A percentile compares a stretch with the other conserved stretches of the same genome.
phyloP scores from a whole-genome alignment of 2,797 vertebrate genomes.

The Thripadectes ignobilis region DNA sequence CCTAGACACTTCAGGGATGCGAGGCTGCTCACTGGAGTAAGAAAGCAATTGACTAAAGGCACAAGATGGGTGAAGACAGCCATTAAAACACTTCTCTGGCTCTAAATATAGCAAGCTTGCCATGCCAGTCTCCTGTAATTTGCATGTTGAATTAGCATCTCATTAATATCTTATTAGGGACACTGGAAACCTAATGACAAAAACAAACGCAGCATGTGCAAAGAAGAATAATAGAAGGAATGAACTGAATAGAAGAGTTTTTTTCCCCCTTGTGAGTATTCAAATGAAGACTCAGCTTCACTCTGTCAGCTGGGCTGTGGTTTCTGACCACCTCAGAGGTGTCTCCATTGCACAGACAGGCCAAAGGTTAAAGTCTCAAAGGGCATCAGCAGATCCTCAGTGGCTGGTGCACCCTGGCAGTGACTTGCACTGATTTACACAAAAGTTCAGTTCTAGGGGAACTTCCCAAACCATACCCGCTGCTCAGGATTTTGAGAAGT shows the following conservation, averaged over 20 bases:
- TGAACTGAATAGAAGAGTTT: slow-evolving; percentile 8
- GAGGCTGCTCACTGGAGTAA: neutral
- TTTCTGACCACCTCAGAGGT: neutral
- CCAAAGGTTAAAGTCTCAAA: neutral
- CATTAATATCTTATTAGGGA: slow-evolving; percentile 70
- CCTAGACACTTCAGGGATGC: neutral
- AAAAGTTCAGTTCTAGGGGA: neutral
- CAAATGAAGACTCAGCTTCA: slow-evolving; percentile 17
- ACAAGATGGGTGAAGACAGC: slow-evolving; percentile 54
- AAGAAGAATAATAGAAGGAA: slow-evolving; percentile 38
- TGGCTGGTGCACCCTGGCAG: neutral
- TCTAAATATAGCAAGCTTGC: slow-evolving; percentile 66
- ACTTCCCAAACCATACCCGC: neutral
- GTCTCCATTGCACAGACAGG: neutral
- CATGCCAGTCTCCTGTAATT: slow-evolving; percentile 67
- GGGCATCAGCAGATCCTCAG: neutral
- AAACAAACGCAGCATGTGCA: slow-evolving; percentile 59
- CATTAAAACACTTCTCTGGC: slow-evolving; percentile 50
- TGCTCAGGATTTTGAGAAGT: neutral
- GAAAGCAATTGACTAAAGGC: slow-evolving; percentile 42
- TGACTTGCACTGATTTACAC: neutral
- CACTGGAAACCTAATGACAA: slow-evolving; percentile 63
- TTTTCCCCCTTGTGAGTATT: neutral
- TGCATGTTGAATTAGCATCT: slow-evolving; percentile 71
- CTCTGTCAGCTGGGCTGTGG: neutral